Evolutionary conservation across 2,113 vertebrate genomes (phyloP), one percentile per base, ranked within the genome.

Genomic region (Nerophis ophidion): DNA sequence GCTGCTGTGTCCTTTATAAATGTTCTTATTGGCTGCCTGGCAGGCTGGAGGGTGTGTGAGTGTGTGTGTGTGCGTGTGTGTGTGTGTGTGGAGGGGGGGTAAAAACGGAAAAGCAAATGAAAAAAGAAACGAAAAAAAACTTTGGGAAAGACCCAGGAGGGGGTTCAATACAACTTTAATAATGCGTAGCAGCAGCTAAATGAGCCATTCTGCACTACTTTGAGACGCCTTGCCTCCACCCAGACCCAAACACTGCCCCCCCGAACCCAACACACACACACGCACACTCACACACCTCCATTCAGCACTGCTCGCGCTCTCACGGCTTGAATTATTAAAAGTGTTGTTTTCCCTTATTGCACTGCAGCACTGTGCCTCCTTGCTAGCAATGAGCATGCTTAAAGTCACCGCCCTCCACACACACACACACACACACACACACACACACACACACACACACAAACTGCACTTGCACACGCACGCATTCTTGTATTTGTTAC

Each of bases 341-440:
- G 81, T 88, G 85, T 88, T 89, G 86, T 88, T 89, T 87, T 88
- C 81, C 84, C 81, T 88, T 82, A 89, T 87, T 89, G 84, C 81
- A 85, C 82, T 86, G 86, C 87, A 84, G 81, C 76, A 83, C 70
- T 84, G 86, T 83, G 82, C 79, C 80, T 85, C 60, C 68, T 84
- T 83, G 40, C 40, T 44, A 44, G 11, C 40, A 44, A 12, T 12
- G 40, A 12, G 40, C 40, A 44, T 40, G 38, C 38, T 9, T 9
- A 40, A 40, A 40, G 38, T 40, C 38, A 40, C 8, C 7, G 38
- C 38, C 38, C 2, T 40, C 7, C 38, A 8, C 38, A 9, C 38
- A 40, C 38, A 40, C 8, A 8, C 38, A 9, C 8, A 9, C 38
- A 40, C 38, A 40, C 8, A 9, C 38, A 40, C 38, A 40, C 38